A percentile compares a stretch with the other conserved stretches of the same genome.
phyloP scores from a whole-genome alignment of 2,888 invertebrate genomes.

The Meganola albula region DNA sequence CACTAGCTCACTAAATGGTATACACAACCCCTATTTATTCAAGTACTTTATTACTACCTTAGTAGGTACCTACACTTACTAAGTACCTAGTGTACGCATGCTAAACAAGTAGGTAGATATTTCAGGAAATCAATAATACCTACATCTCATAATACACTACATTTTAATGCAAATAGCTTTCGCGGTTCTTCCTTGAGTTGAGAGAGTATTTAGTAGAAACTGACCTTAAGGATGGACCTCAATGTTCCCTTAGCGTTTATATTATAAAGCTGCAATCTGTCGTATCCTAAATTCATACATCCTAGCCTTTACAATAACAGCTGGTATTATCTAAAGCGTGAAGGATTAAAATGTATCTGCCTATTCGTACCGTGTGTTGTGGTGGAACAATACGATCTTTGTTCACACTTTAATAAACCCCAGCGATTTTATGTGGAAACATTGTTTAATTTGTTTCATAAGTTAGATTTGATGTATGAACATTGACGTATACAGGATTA shows the following conservation, averaged over 20 bases:
- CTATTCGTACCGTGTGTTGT: slow-evolving; percentile 33
- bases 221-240: not conserved
- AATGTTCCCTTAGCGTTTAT: not conserved
- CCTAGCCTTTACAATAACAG: slow-evolving; percentile 18
- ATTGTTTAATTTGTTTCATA: slow-evolving; percentile 7
- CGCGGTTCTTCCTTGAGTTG: too few species aligned
- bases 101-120: too few species aligned
- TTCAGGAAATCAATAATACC: too few species aligned
- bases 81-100: too few species aligned
- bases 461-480: too few species aligned
- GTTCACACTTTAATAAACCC: slow-evolving; percentile 46
- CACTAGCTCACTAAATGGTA: too few species aligned
- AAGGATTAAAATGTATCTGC: slow-evolving; percentile 47
- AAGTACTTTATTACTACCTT: too few species aligned
- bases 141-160: not conserved
- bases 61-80: too few species aligned
- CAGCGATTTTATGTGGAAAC: slow-evolving; percentile 13
- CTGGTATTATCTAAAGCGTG: slow-evolving; percentile 40
- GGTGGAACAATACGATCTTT: slow-evolving; percentile 25
- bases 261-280: not conserved
- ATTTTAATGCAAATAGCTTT: too few species aligned
- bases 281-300: slow-evolving; percentile 17
- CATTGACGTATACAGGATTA: too few species aligned
- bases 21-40: too few species aligned
- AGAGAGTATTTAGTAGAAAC: not conserved